Base-by-base conservation (phyloP, 2,888 invertebrate genomes). In the Caenorhabditis angaria region DNA sequence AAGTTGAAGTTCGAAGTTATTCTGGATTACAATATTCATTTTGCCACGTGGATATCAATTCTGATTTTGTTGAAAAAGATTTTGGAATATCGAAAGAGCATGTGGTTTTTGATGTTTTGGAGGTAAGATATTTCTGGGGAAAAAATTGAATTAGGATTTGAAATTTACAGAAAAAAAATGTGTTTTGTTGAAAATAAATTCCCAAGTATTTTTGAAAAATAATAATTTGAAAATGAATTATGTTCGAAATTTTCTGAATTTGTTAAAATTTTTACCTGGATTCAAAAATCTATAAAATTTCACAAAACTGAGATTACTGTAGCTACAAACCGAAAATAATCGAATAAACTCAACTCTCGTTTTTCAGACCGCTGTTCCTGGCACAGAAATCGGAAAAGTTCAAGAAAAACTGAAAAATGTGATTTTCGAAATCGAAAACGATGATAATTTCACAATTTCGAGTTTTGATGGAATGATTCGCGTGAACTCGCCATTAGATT, bases 401-500 rank as follows among this genome's bases (percentile, higher is more conserved):
- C n/a, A n/a, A n/a, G 47, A 25, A 5, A 55, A 27, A 4, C 22
- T 32, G 8, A 35, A n/a, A 8, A 25, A 63, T 55, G 56, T 55
- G 12, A 18, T 63, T 25, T 71, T 66, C 61, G 27, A 62, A 61
- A 56, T 71, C 25, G 59, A 53, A 28, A 28, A 68, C 51, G 67
- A 67, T 50, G 28, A 48, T 47, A 67, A 68, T 48, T 73, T 73
- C 60, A 59, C 61, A 5, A 73, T 73, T 22, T 64, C 63, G 12
- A 60, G 68, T 4, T 62, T 65, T 32, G 68, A 69, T 51, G 73
- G 73, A 1, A 51, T 48, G 0, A 56, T 69, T 8, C 59, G 32
- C 32, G 60, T 59, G 1, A 78, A 76, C 25, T 50, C 54, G 5
- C 67, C 61, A 4, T 10, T 78, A 12, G 78, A 78, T 28, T 78